Percentiles rank a stretch among this genome's conserved stretches.
These are phyloP conservation scores for Leucopsar rothschildi DNA, from an alignment of 2,113 vertebrate genomes.

Conservation along the genomic window DNA sequence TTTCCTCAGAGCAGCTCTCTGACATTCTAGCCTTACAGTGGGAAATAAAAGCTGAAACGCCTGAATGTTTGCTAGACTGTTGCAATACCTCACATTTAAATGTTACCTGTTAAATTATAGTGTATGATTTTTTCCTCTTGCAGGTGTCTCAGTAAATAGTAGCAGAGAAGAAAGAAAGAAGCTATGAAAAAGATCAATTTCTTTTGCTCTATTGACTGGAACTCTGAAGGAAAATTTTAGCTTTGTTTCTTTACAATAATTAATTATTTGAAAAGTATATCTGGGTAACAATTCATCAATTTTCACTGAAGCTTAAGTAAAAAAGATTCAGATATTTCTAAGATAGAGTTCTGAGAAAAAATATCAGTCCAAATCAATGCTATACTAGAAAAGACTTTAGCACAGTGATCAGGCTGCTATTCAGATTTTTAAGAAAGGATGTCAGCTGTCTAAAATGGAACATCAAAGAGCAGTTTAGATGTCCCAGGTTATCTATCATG, in stretches of 20 bases:
- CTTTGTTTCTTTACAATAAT: background rate
- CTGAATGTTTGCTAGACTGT: background rate
- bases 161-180: background rate
- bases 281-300: background rate
- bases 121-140: background rate
- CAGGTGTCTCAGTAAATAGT: background rate
- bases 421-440: background rate
- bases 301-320: background rate
- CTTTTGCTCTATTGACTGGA: background rate
- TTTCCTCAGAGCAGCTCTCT: background rate
- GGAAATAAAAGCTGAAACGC: background rate
- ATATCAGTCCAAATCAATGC: background rate
- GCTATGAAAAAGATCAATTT: background rate
- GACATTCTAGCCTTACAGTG: background rate
- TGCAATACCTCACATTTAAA: background rate
- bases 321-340: background rate
- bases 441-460: background rate
- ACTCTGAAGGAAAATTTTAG: background rate
- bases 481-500: background rate
- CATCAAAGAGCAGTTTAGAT: background rate
- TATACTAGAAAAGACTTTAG: background rate
- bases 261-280: background rate
- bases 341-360: background rate
- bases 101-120: background rate
- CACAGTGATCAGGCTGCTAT: background rate